These are phyloP conservation scores for Polypedilum vanderplanki DNA, from an alignment of 1,140 invertebrate species.

Conservation along the genomic window DNA sequence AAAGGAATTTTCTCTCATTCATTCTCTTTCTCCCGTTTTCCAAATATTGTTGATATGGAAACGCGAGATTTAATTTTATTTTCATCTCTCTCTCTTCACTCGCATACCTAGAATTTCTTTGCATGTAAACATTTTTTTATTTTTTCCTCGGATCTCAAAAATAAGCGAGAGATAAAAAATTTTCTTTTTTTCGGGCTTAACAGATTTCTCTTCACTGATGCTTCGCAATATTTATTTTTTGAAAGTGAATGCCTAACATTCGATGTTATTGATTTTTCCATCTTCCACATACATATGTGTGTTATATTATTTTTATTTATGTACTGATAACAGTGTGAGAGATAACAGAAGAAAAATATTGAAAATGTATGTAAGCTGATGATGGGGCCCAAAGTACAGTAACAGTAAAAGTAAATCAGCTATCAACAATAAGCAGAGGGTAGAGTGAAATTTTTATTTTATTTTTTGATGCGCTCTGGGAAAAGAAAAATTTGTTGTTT, in stretches of 20 bases:
- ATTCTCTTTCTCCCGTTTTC: not conserved
- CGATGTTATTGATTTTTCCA: constrained; percentile 5
- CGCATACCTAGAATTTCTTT: not conserved
- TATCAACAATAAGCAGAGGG: not conserved
- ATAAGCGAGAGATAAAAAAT: not conserved
- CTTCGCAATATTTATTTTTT: not conserved
- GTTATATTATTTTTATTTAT: not conserved
- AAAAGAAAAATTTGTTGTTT: constrained; percentile 8
- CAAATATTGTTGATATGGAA: not conserved
- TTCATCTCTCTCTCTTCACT: too few relatives aligned
- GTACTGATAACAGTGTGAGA: not conserved
- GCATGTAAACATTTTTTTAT: not conserved
- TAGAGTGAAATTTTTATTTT: not conserved
- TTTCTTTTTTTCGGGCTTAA: not conserved
- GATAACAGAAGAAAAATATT: not conserved
- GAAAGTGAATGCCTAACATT: not conserved
- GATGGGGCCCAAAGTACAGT: not conserved
- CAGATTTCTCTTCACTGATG: not conserved
- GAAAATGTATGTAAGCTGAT: constrained; percentile 1
- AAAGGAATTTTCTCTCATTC: too few relatives aligned
- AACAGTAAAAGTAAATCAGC: not conserved
- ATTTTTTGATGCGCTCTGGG: not conserved
- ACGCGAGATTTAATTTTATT: not conserved
- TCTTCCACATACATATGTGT: not conserved
- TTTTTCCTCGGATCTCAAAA: not conserved